These are phyloP conservation scores for Campoletis raptor DNA, from an alignment of 2,888 invertebrate species.

Conservation along the genomic window DNA sequence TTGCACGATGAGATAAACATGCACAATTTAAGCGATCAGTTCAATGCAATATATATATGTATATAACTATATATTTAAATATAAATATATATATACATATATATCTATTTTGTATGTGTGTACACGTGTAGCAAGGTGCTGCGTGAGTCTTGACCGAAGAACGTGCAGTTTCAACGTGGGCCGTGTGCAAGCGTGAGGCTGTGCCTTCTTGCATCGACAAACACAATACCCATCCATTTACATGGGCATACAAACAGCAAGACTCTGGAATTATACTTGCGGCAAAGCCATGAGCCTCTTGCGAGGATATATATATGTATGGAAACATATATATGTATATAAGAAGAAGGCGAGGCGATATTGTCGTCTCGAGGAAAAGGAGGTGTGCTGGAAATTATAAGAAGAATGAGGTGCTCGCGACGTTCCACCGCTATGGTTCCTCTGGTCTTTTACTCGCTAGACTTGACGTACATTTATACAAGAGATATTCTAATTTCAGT, in stretches of 20 bases:
- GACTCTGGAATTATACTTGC: conserved; percentile 78
- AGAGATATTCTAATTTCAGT: background rate
- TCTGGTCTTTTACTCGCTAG: conserved; percentile 35
- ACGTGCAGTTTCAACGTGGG: conserved; percentile 61
- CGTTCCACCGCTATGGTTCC: conserved; percentile 53
- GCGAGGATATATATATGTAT: conserved; percentile 23
- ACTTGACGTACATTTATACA: conserved; percentile 15
- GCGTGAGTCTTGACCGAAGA: conserved; percentile 63
- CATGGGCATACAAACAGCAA: conserved; percentile 80
- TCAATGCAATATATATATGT: conserved; percentile 24
- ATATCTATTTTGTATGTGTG: conserved; percentile 36
- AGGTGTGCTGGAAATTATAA: conserved; percentile 64
- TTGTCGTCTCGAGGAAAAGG: conserved; percentile 58
- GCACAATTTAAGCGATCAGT: conserved; percentile 57
- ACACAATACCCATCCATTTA: conserved; percentile 80
- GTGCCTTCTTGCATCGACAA: conserved; percentile 75
- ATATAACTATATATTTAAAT: conserved; percentile 14
- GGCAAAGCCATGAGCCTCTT: conserved; percentile 54
- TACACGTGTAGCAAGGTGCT: conserved; percentile 64
- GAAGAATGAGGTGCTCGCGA: conserved; percentile 61
- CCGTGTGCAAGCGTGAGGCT: conserved; percentile 54
- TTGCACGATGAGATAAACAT: conserved; percentile 57
- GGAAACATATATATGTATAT: conserved; percentile 10
- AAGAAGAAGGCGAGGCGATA: conserved; percentile 50
- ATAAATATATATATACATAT: conserved; percentile 28